phyloP scores from a whole-genome alignment of 2,113 vertebrate genomes.

The Pseudopodoces humilis region DNA sequence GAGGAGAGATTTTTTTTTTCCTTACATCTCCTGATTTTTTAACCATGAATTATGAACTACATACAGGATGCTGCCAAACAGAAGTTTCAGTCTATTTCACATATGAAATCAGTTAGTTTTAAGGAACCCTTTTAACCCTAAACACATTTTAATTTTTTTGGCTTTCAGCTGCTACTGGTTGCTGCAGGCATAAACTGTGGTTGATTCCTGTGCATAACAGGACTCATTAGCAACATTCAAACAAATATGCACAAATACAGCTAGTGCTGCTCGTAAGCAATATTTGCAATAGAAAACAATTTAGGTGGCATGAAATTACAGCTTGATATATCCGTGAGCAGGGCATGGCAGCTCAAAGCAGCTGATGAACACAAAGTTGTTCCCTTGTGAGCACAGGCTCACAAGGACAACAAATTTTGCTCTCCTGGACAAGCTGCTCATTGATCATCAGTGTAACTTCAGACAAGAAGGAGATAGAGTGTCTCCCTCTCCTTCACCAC shows the following conservation, averaged over 20 bases:
- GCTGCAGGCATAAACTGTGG: not conserved
- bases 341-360: not conserved
- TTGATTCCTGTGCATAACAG: not conserved
- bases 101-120: not conserved
- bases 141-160: not conserved
- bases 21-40: not conserved
- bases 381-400: not conserved
- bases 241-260: not conserved
- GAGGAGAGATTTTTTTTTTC: not conserved
- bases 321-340: not conserved
- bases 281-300: not conserved
- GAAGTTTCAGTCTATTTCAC: not conserved
- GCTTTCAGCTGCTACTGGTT: not conserved
- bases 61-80: not conserved
- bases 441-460: not conserved
- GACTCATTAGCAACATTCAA: not conserved
- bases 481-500: not conserved
- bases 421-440: not conserved
- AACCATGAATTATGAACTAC: not conserved
- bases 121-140: not conserved
- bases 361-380: constrained; percentile 18
- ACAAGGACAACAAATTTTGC: not conserved
- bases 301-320: not conserved
- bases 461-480: not conserved
- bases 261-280: not conserved